Evolutionary conservation across 2,888 invertebrate species (phyloP).

Genomic region (Drosophila ezoana): DNA sequence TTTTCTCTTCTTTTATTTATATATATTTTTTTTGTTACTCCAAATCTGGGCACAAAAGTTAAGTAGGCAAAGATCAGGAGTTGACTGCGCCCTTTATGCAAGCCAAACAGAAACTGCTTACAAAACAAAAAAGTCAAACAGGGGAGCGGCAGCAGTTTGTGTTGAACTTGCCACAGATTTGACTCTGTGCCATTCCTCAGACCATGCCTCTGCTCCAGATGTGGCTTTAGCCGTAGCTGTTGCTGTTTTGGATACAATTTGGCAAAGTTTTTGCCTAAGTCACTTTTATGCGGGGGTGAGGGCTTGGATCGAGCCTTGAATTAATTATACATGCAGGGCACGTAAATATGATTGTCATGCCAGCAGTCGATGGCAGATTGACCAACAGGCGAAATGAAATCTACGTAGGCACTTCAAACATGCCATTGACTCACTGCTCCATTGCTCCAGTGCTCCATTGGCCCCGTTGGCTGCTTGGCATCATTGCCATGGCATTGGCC

Average conservation of each 20-base stretch:
- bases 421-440: slow-evolving; percentile 43
- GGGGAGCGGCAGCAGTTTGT: slow-evolving; percentile 49
- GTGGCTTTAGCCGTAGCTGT: slow-evolving; percentile 29
- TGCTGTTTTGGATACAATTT: slow-evolving; percentile 68
- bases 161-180: slow-evolving; percentile 74
- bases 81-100: slow-evolving; percentile 43
- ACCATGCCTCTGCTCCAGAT: slow-evolving; percentile 12
- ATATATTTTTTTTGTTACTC: slow-evolving; percentile 6
- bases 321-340: slow-evolving; percentile 81
- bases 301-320: slow-evolving; percentile 51
- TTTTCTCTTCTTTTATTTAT: slow-evolving; percentile 3
- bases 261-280: slow-evolving; percentile 70
- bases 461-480: slow-evolving; percentile 1
- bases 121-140: slow-evolving; percentile 75
- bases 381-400: slow-evolving; percentile 58
- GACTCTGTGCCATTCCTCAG: slow-evolving; percentile 48
- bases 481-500: slow-evolving; percentile 63
- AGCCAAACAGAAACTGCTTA: slow-evolving; percentile 73
- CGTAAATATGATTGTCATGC: slow-evolving; percentile 81
- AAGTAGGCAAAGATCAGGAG: slow-evolving; percentile 61
- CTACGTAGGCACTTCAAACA: slow-evolving; percentile 59
- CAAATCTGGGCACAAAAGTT: slow-evolving; percentile 68
- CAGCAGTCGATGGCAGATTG: slow-evolving; percentile 66
- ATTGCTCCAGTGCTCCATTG: slow-evolving; percentile 9
- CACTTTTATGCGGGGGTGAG: slow-evolving; percentile 36